These are phyloP conservation scores for Molorchus minor DNA, from an alignment of 2,888 invertebrate species.

Conservation along the genomic window DNA sequence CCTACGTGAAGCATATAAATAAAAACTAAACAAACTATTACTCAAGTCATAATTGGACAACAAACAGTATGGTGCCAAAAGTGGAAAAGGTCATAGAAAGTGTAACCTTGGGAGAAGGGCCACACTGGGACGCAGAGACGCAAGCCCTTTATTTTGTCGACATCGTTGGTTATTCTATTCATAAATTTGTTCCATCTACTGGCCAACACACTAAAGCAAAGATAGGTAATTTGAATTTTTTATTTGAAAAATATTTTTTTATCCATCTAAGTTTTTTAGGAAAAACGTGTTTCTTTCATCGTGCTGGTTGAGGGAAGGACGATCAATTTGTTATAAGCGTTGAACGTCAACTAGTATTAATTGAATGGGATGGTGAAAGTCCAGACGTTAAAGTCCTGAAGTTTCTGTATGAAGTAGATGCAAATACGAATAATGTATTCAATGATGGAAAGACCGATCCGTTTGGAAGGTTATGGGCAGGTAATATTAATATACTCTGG, in stretches of 20 bases:
- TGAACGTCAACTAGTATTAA: conserved; percentile 67
- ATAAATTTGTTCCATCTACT: conserved; percentile 41
- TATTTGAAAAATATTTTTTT: neutral
- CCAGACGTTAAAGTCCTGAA: conserved; percentile 64
- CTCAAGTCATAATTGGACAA: neutral
- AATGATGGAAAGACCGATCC: conserved; percentile 86
- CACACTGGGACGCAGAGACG: conserved; percentile 72
- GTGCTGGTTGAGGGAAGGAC: conserved; percentile 64
- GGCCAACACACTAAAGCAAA: conserved; percentile 39
- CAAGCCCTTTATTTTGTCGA: conserved; percentile 74
- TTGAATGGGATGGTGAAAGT: conserved; percentile 74
- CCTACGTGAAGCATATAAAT: conserved; percentile 70
- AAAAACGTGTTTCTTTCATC: neutral
- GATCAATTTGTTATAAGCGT: conserved; percentile 73
- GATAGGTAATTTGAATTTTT: conserved; percentile 33
- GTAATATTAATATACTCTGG: conserved; percentile 41
- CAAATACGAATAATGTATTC: conserved; percentile 67
- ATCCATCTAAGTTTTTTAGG: conserved; percentile 4
- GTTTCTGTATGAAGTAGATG: conserved; percentile 69
- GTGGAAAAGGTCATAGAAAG: conserved; percentile 60
- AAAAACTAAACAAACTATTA: neutral
- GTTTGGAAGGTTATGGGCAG: conserved; percentile 72
- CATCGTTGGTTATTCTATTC: conserved; percentile 56
- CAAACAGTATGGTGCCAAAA: conserved; percentile 35
- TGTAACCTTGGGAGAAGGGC: conserved; percentile 73